Evolutionary conservation across 2,888 invertebrate species (phyloP).

Genomic region (Notocelia uddmanniana): DNA sequence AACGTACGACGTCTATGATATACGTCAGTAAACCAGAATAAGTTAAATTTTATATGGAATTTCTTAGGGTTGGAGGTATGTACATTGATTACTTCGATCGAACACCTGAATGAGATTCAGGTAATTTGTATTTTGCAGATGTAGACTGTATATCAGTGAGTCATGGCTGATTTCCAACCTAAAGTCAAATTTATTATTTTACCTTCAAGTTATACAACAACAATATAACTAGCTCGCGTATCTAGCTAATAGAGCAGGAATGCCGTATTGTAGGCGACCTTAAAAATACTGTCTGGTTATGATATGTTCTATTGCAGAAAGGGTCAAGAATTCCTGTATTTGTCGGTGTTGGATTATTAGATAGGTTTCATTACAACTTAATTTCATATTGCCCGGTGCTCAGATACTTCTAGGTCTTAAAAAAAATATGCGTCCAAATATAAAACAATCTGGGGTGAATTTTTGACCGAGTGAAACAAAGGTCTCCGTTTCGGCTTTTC

Average conservation of each 20-base stretch:
- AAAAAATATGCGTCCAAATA: too few species aligned
- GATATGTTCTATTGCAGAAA: conserved; percentile 11
- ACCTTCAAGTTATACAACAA: conserved; percentile 31
- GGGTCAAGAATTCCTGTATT: not conserved
- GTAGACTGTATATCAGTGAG: conserved; percentile 3
- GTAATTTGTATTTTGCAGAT: not conserved
- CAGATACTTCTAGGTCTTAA: too few species aligned
- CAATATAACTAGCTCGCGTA: conserved; percentile 4
- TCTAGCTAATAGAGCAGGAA: conserved; percentile 34
- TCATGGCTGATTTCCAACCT: conserved; percentile 16
- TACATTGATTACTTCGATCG: not conserved
- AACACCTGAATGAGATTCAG: not conserved
- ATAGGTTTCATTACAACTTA: too few species aligned
- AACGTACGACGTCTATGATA: too few species aligned
- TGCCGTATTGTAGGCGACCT: conserved; percentile 45
- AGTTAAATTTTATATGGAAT: too few species aligned
- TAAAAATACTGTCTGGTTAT: conserved; percentile 41
- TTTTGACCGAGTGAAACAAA: too few species aligned
- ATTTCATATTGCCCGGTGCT: too few species aligned
- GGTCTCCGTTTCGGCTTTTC: too few species aligned
- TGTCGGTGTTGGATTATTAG: not conserved
- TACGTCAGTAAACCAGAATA: too few species aligned
- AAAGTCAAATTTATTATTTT: conserved; percentile 24
- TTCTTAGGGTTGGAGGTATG: not conserved
- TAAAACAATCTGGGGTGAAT: too few species aligned